phyloP scores from a whole-genome alignment of 92 coral and sea anemone species.

The Nematostella vectensis region DNA sequence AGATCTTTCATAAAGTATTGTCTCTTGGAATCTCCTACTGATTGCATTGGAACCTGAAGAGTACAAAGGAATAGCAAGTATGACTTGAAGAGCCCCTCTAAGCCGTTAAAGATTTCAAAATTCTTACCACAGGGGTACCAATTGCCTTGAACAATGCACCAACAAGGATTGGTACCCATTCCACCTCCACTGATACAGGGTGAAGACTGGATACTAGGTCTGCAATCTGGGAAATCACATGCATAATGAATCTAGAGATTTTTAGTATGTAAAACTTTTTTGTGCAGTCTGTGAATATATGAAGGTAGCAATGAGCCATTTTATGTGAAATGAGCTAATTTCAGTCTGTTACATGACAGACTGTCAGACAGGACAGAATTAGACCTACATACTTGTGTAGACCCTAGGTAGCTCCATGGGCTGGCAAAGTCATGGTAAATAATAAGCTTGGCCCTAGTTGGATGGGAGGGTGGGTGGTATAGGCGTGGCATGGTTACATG shows the following conservation, averaged over 20 bases:
- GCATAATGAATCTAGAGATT: no score
- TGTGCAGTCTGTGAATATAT: no score
- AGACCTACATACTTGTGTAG: constrained; percentile 99
- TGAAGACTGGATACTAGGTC: constrained; percentile 57
- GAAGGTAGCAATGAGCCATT: no score
- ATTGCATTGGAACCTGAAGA: constrained; percentile 70
- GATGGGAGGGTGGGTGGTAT: constrained; percentile 44
- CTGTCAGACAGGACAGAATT: no score
- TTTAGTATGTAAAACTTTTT: no score
- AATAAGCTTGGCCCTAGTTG: constrained; percentile 60
- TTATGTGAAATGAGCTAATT: no score
- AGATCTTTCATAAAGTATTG: constrained; percentile 57
- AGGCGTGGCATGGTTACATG: constrained; percentile 53
- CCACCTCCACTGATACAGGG: constrained; percentile 85
- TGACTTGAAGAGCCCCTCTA: no score
- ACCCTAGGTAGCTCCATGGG: constrained; percentile 94
- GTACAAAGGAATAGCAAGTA: neutral
- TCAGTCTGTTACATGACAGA: no score
- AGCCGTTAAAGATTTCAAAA: no score
- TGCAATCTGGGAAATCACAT: constrained; percentile 37
- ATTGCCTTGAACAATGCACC: constrained; percentile 79
- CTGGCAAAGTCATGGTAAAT: constrained; percentile 91
- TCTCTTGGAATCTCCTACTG: constrained; percentile 70
- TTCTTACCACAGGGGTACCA: constrained; percentile 88
- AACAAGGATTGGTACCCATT: constrained; percentile 91